Percentiles rank a stretch among this genome's conserved stretches.
Conservation (phyloP, 2,888 invertebrate species). For the Mythimna vitellina region DNA sequence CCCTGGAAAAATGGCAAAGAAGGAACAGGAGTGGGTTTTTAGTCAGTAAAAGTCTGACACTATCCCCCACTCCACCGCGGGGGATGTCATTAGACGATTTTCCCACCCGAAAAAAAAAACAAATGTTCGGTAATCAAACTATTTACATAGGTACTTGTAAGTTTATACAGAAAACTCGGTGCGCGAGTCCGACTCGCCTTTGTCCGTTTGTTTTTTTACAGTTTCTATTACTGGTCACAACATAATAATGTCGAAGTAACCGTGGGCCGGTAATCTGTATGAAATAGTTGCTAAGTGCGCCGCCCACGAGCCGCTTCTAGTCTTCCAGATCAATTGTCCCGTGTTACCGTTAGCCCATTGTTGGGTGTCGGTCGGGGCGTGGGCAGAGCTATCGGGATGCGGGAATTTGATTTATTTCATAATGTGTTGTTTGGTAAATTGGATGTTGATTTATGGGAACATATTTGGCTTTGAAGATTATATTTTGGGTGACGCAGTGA, state of each 20-base stretch:
- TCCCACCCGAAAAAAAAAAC: no score
- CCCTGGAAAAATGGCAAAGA: no score
- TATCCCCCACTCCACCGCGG: no score
- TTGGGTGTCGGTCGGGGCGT: slow-evolving; percentile 45
- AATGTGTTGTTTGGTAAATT: slow-evolving; percentile 25
- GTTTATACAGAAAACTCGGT: not conserved
- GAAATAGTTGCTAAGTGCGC: slow-evolving; percentile 55
- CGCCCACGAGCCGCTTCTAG: slow-evolving; percentile 55
- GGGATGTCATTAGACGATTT: no score
- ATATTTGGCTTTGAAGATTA: not conserved
- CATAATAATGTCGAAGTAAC: not conserved
- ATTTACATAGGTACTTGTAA: no score
- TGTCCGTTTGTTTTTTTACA: not conserved
- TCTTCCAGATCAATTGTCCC: slow-evolving; percentile 62
- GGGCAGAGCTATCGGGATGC: slow-evolving; percentile 36
- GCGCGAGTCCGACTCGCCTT: not conserved
- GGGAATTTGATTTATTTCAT: slow-evolving; percentile 46
- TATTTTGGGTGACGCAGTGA: not conserved
- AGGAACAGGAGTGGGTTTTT: no score
- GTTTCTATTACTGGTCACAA: not conserved
- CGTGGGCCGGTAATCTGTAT: slow-evolving; percentile 50
- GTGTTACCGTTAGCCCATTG: slow-evolving; percentile 62
- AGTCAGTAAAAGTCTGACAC: no score
- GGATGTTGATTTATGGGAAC: slow-evolving; percentile 29
- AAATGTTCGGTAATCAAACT: no score